Evolutionary conservation across 2,113 vertebrate genomes (phyloP), one percentile per base, ranked within the genome.

Genomic region (Oreocharis arfaki): DNA sequence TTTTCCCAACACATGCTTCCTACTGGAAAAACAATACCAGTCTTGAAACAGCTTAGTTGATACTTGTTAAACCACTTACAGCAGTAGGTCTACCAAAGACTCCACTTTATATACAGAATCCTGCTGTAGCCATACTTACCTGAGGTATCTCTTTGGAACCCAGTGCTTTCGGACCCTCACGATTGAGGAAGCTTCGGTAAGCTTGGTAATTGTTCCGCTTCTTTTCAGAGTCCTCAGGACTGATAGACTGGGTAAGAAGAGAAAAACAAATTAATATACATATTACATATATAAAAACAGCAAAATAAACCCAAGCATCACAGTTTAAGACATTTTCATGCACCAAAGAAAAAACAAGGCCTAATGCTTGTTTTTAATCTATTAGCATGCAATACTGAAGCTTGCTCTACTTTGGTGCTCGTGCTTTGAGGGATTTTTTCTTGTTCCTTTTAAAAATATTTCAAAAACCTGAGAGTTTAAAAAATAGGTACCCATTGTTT

Each of bases 71-170:
- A 21, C 42, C 32, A 79, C 18, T 68, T 37, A 9, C 1, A 81
- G 39, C 22, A 59, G 2, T 7, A 52, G 41, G 33, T 22, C 32
- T 9, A 23, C 16, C 5, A 77, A 7, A 81, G 15, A 20, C 11
- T n/a, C 14, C 23, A 65, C 14, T 44, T 32, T 22, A 46, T 1
- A 3, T 3, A 6, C 0, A 63, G 56, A 64, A 67, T 42, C 65
- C 27, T 67, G 17, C 50, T 52, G 59, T 1, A 76, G 64, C 30
- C 79, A 80, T 26, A 44, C 84, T 97, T 80, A 99, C 99, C 98
- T 97, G 97, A 7, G 99, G 99, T 65, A 99, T 99, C 93, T 99
- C 98, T 96, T 99, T 99, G 82, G 99, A 99, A 39, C 99, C 99
- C 90, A 99, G 98, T 1, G 99, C 99, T 95, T 99, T 99, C 1